phyloP scores from a whole-genome alignment of 2,113 vertebrate genomes.

The Gallinago paraguaiae region DNA sequence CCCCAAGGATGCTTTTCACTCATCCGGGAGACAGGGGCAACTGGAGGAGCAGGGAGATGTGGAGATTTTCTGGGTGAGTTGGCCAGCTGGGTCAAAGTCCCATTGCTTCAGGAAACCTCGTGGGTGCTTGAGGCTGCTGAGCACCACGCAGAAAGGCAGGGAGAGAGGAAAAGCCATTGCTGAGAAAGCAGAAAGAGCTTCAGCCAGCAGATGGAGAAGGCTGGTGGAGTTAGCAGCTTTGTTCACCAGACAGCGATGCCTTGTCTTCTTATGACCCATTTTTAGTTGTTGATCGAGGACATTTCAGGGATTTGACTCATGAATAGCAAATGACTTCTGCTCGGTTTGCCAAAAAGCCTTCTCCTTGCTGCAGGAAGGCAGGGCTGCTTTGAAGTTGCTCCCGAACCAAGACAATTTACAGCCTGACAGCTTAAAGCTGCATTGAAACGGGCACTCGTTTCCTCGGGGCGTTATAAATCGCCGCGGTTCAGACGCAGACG shows the following conservation, averaged over 20 bases:
- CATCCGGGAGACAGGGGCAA: background rate
- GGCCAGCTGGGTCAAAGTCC: background rate
- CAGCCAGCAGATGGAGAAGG: background rate
- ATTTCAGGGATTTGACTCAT: slow-evolving; percentile 47
- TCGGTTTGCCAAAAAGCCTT: slow-evolving; percentile 35
- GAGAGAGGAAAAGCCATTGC: background rate
- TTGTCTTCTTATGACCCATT: slow-evolving; percentile 38
- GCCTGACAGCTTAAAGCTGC: slow-evolving; percentile 56
- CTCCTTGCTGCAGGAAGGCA: slow-evolving; percentile 45
- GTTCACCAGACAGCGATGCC: slow-evolving; percentile 5
- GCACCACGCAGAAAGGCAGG: background rate
- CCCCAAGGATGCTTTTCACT: background rate
- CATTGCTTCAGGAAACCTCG: background rate
- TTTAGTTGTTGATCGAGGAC: slow-evolving; percentile 27
- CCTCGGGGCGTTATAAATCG: background rate
- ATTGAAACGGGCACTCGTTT: background rate
- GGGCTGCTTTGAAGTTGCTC: slow-evolving; percentile 53
- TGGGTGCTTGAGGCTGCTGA: background rate
- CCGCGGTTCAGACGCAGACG: background rate
- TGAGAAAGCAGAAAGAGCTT: background rate
- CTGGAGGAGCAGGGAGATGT: background rate
- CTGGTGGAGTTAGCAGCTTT: background rate
- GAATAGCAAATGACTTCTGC: slow-evolving; percentile 29
- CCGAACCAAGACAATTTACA: slow-evolving; percentile 58
- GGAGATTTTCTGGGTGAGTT: background rate